Evolutionary conservation across 1,140 invertebrate species (phyloP).

Genomic region (Glossosoma conforme): DNA sequence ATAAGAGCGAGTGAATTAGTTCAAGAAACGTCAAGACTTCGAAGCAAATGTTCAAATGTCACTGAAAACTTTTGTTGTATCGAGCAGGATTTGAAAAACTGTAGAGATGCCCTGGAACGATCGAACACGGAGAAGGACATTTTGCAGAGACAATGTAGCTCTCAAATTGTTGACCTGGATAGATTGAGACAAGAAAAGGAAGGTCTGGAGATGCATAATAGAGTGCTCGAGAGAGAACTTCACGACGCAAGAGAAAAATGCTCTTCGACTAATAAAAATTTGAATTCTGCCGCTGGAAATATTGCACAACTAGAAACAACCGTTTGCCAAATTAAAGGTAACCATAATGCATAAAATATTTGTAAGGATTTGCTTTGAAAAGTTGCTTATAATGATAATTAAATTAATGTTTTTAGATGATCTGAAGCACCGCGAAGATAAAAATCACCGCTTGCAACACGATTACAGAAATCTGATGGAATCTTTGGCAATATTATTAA

Average conservation of each 20-base stretch:
- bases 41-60: slow-evolving; percentile 53
- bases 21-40: slow-evolving; percentile 56
- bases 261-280: slow-evolving; percentile 55
- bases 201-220: slow-evolving; percentile 58
- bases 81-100: slow-evolving; percentile 61
- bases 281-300: slow-evolving; percentile 61
- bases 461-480: slow-evolving; percentile 62
- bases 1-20: slow-evolving; percentile 68
- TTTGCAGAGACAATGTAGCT: slow-evolving; percentile 61
- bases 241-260: slow-evolving; percentile 63
- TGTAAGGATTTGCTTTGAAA: background rate
- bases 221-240: slow-evolving; percentile 60
- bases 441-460: slow-evolving; percentile 57
- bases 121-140: slow-evolving; percentile 61
- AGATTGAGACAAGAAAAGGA: slow-evolving; percentile 66
- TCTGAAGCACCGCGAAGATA: slow-evolving; percentile 63
- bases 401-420: slow-evolving; percentile 53
- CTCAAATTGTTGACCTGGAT: slow-evolving; percentile 61
- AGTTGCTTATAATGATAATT: background rate
- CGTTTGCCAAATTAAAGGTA: slow-evolving; percentile 65
- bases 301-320: slow-evolving; percentile 62
- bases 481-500: slow-evolving; percentile 61
- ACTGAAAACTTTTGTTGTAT: slow-evolving; percentile 58
- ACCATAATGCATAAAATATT: background rate
- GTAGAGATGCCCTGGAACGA: slow-evolving; percentile 60